Evolutionary conservation across 1,140 invertebrate species (phyloP).

Genomic region (Orussus abietinus): DNA sequence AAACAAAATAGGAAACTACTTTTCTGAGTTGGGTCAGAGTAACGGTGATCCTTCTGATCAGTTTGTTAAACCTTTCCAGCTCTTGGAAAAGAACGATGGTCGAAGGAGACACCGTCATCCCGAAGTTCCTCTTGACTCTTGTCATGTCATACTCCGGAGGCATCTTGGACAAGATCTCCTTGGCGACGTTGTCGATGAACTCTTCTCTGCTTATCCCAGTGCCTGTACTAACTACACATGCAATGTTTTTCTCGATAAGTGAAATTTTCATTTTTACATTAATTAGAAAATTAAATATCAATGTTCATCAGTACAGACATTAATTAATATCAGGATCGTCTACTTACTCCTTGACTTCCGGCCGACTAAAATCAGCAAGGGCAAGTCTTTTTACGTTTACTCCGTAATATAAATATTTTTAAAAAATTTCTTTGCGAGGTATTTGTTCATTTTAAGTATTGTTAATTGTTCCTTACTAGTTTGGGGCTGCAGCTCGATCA

Average conservation of each 20-base stretch:
- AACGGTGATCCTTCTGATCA: slow-evolving; percentile 68
- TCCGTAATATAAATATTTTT: neutral
- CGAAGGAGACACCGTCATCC: slow-evolving; percentile 72
- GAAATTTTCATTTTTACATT: no score
- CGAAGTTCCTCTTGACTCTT: slow-evolving; percentile 73
- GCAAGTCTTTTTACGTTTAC: no score
- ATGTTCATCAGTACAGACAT: no score
- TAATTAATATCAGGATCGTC: no score
- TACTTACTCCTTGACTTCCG: slow-evolving; percentile 4
- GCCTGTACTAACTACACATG: no score
- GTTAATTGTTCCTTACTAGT: slow-evolving; percentile 61
- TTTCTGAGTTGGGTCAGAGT: slow-evolving; percentile 71
- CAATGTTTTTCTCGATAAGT: no score
- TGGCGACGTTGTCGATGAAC: slow-evolving; percentile 75
- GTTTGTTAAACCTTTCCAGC: slow-evolving; percentile 78
- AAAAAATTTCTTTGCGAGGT: neutral
- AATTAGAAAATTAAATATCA: no score
- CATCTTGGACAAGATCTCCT: slow-evolving; percentile 71
- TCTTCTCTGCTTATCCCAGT: slow-evolving; percentile 71
- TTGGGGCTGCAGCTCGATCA: slow-evolving; percentile 85
- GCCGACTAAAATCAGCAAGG: slow-evolving; percentile 6
- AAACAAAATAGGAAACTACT: slow-evolving; percentile 42
- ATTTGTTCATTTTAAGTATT: neutral
- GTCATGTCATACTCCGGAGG: slow-evolving; percentile 73
- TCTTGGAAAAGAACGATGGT: slow-evolving; percentile 86